Evolutionary conservation across 2,113 vertebrate species (phyloP).

Genomic region (Dasypus novemcinctus): DNA sequence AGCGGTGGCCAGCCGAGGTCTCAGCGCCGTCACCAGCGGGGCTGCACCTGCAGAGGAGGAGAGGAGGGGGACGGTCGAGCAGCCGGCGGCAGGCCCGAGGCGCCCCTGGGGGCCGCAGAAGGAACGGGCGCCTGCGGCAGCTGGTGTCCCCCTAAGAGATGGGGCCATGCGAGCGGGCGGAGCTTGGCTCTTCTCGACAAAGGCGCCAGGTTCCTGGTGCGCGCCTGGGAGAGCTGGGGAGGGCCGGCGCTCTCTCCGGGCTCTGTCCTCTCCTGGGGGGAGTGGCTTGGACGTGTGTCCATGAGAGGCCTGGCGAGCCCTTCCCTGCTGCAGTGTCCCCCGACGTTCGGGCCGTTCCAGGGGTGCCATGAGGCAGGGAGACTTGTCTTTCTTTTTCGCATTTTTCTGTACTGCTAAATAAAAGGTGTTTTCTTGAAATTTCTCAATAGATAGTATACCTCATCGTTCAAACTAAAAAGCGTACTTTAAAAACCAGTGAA

Average conservation of each 20-base stretch:
- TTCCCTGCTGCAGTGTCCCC: fast-evolving
- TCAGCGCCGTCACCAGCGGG: background rate
- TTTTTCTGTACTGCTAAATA: background rate
- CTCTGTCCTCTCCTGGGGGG: background rate
- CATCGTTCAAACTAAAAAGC: background rate
- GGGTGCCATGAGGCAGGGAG: background rate
- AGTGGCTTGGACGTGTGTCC: background rate
- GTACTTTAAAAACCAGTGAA: background rate
- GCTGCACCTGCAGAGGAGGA: background rate
- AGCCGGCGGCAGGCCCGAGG: background rate
- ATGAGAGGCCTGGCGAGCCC: too few species aligned
- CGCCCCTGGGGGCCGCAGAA: background rate
- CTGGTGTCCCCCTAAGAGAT: background rate
- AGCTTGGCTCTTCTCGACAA: background rate
- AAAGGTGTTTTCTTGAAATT: background rate
- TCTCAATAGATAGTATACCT: background rate
- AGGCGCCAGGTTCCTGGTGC: too few species aligned
- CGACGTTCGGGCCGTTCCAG: background rate
- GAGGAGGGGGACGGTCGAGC: background rate
- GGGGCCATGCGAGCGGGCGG: background rate
- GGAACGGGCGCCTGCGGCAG: background rate
- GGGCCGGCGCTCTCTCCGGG: background rate
- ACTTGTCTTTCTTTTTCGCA: background rate
- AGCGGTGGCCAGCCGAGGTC: background rate
- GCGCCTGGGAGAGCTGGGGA: background rate